Base-by-base conservation (phyloP, 2,113 vertebrate genomes). In the Sander lucioperca region DNA sequence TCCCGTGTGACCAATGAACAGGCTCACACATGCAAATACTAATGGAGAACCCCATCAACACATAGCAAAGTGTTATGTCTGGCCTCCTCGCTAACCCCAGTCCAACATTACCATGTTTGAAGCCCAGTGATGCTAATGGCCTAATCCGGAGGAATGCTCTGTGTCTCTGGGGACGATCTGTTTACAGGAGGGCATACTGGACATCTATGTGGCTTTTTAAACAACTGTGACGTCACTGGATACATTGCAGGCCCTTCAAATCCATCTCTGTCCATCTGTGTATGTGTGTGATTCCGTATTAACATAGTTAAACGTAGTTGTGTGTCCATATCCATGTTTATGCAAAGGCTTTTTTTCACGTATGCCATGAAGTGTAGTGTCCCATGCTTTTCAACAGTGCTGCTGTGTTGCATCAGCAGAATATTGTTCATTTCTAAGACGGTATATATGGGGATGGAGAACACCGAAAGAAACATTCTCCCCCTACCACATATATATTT, bases 121-220 rank as follows among this genome's bases (percentile, higher is more conserved):
- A 83, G 64, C 39, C 48, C 78, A 33, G 75, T 54, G 56, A 78
- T 64, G 83, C 77, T 85, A 88, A 86, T 77, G 79, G 65, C 13
- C 82, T 80, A 82, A 85, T 82, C 72, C 5, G 0, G 66, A 77
- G 75, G 74, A 84, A 85, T 75, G 78, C 81, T 62, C 43, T 19
- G 74, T 13, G 33, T 83, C 74, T 69, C 81, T 11, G 30, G 79
- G 75, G 86, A 85, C 23, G 33, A n/a, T 59, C 57, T 82, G 79
- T 84, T 84, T 78, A 69, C 74, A 72, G 66, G 30, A 48, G 13
- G 66, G 30, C 53, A 10, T 15, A 9, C 15, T 72, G 67, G 65
- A 81, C 70, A 43, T 75, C 51, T 50, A 67, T 66, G 77, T 80
- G 71, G 51, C 76, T 43, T 81, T 79, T 64, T 58, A 74, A 79